Evolutionary conservation across 1,140 invertebrate genomes (phyloP), one percentile per base, ranked within the genome.

Genomic region (Trichogramma pretiosum): DNA sequence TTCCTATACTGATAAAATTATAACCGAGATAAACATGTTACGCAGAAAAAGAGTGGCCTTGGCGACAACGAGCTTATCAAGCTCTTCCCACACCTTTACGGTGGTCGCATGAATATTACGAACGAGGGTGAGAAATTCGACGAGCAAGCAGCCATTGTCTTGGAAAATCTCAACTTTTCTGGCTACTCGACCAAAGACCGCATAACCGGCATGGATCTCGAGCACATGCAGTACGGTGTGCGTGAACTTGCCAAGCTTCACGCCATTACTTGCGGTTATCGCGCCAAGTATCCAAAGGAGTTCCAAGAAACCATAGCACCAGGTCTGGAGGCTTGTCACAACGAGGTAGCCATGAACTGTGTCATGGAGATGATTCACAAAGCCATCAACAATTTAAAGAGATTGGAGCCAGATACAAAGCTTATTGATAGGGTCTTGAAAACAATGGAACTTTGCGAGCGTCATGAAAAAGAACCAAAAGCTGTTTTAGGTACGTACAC

Each of bases 101-200:
- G 76, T 0, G 77, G 74, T 2, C 61, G 78, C 18, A 56, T 78
- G 7, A 74, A 75, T n/a, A 51, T 81, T 0, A 53, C 58, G 28
- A 48, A 69, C 7, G 42, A 69, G 8, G 55, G 63, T 1, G 54
- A 66, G 0, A 48, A 57, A 28, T 77, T 80, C n/a, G 77, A 80
- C 43, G 59, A 70, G 2, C 73, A 79, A 38, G 77, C 76, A 0
- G 63, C 73, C 1, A 65, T 81, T 3, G 49, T 79, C 2, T 64
- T 79, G 24, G 77, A 81, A 55, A 80, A 81, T 63, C 46, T 80
- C 0, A 77, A 74, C 19, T 54, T 56, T 4, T 57, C 62, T 5
- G 75, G 76, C 0, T 81, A 73, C 45, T 58, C 56, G 17, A 74
- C 69, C 0, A 70, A 73, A 7, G 74, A 79, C 51, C 62, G 79